Percentiles rank a stretch among this genome's conserved stretches.
Conservation (phyloP, 2,888 invertebrate species). For the Trissolcus brochymenae region DNA sequence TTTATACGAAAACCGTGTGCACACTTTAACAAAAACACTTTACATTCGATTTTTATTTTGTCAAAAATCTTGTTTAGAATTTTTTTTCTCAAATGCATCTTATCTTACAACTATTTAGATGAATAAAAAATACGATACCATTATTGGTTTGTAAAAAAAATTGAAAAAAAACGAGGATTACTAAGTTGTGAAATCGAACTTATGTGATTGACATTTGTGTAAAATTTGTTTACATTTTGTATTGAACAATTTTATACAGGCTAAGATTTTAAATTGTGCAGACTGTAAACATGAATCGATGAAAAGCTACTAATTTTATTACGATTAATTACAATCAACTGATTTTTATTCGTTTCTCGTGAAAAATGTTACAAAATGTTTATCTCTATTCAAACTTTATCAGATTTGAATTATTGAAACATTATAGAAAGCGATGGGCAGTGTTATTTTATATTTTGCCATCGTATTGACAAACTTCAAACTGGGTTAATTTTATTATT, state of each 20-base stretch:
- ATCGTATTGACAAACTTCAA: conserved; percentile 32
- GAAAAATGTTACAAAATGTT: conserved; percentile 1
- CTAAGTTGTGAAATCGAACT: conserved; percentile 27
- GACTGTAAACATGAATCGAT: no score
- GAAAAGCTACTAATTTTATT: not conserved
- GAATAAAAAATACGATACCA: not conserved
- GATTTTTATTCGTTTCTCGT: not conserved
- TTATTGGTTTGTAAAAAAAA: not conserved
- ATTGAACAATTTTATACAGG: conserved; percentile 7
- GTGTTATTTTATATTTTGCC: conserved; percentile 34
- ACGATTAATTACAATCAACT: not conserved
- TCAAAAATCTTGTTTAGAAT: not conserved
- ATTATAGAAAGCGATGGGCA: conserved; percentile 38
- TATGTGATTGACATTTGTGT: conserved; percentile 30
- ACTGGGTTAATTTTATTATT: conserved; percentile 13
- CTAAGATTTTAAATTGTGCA: not conserved
- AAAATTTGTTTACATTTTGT: not conserved
- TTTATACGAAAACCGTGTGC: not conserved
- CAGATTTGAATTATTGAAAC: not conserved
- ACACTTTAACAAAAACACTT: not conserved
- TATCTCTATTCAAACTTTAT: not conserved
- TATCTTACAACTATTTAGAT: not conserved
- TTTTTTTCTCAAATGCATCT: not conserved
- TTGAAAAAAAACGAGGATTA: not conserved
- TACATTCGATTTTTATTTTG: not conserved